phyloP scores from a whole-genome alignment of 2,113 vertebrate species.

The Neoarius graeffei region DNA sequence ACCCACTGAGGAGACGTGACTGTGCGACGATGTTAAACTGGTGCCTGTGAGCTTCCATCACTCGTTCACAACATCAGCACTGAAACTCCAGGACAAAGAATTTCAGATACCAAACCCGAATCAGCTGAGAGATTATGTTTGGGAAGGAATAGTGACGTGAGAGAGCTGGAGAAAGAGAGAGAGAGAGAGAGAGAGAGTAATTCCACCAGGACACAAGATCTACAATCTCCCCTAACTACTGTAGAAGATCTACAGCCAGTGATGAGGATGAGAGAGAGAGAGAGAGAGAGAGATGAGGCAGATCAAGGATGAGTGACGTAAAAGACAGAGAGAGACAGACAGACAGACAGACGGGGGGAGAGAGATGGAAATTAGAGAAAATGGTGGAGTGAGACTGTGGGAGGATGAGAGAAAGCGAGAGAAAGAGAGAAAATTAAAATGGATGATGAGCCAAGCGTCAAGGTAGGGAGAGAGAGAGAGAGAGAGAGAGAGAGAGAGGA shows the following conservation, averaged over 20 bases:
- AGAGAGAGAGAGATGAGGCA: conserved; percentile 22
- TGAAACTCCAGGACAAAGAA: background rate
- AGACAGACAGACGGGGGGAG: background rate
- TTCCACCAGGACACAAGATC: conserved; percentile 2
- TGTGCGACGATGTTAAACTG: background rate
- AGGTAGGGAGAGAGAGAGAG: background rate
- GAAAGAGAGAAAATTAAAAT: too few species aligned
- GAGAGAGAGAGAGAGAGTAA: background rate
- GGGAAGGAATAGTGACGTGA: background rate
- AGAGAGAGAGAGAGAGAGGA: conserved; percentile 13
- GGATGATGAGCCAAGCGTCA: too few species aligned
- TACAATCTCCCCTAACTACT: background rate
- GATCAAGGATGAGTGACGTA: background rate
- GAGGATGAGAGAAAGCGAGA: background rate
- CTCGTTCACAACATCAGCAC: background rate
- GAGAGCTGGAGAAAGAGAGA: background rate
- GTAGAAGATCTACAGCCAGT: background rate
- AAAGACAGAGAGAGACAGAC: too few species aligned
- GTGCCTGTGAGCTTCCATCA: background rate
- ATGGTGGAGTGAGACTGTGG: background rate
- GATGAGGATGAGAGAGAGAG: background rate
- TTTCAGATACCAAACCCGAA: background rate
- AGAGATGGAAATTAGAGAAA: background rate
- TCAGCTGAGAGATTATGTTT: background rate
- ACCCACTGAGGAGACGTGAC: background rate